These are phyloP conservation scores for Diabrotica balteata DNA, from an alignment of 2,888 invertebrate genomes.

Conservation along the genomic window DNA sequence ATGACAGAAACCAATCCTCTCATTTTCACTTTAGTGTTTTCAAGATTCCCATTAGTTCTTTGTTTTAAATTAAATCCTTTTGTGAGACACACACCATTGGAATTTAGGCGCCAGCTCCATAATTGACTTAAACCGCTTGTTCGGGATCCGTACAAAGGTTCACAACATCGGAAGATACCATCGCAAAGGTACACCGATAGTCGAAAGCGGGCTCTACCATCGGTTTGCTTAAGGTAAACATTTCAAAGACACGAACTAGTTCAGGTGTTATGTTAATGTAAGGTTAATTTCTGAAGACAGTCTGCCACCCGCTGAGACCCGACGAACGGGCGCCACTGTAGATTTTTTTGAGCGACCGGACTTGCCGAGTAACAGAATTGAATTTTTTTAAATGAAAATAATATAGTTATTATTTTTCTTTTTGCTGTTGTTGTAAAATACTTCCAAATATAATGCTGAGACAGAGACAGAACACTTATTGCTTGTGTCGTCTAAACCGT, in stretches of 20 bases:
- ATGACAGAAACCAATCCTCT: too few relatives aligned
- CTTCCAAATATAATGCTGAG: too few relatives aligned
- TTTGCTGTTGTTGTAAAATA: too few relatives aligned
- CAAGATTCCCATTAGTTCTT: neutral
- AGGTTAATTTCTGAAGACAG: slow-evolving; percentile 25
- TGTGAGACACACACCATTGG: slow-evolving; percentile 26
- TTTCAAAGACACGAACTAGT: slow-evolving; percentile 10
- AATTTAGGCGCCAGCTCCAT: slow-evolving; percentile 41
- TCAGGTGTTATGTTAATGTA: slow-evolving; percentile 28
- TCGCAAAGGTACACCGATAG: slow-evolving; percentile 11
- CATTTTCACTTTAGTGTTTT: too few relatives aligned
- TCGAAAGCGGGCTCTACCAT: slow-evolving; percentile 16
- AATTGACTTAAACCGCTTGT: slow-evolving; percentile 32
- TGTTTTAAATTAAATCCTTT: slow-evolving; percentile 27
- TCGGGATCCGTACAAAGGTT: slow-evolving; percentile 9
- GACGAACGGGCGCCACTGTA: slow-evolving; percentile 48
- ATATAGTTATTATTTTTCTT: too few relatives aligned
- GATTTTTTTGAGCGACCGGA: slow-evolving; percentile 13
- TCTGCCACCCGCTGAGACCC: slow-evolving; percentile 48
- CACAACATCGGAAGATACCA: slow-evolving; percentile 22
- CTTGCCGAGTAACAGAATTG: neutral
- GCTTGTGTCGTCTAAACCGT: too few relatives aligned
- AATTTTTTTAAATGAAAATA: too few relatives aligned
- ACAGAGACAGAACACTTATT: too few relatives aligned
- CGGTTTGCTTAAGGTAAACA: slow-evolving; percentile 21